Base-by-base conservation (phyloP, 1,140 invertebrate species). In the Nilaparvata lugens region DNA sequence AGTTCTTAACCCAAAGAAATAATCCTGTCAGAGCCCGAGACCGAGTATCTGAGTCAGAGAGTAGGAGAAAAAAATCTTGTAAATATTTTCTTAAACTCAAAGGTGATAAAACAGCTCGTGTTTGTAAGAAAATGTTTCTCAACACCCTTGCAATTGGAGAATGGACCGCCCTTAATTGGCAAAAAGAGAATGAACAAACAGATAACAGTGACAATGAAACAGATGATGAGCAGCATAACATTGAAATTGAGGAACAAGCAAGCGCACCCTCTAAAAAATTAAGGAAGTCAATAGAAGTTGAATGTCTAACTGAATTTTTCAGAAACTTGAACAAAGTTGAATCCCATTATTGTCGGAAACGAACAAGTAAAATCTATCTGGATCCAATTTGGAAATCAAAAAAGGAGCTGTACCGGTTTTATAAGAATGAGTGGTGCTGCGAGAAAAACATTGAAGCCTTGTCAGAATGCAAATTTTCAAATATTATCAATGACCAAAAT, bases 401-500 rank as follows among this genome's bases (percentile, higher is more conserved):
- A 28, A 24, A 28, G 38, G 48, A 60, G n/a, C 45, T 60, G 31
- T 60, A 24, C 28, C 14, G n/a, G 58, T 60, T 60, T 35, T 60
- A 60, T 52, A 31, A 52, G 48, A 60, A 52, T 16, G 58, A 60
- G 18, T 60, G 58, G 58, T 60, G 58, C 28, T 14, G 9, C 5
- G 13, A 52, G 38, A 52, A 64, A 48, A 55, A 64, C 25, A 7
- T 52, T 18, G 56, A 31, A 35, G 40, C 59, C 13, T 24, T 58
- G 18, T 56, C 55, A 43, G 40, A 53, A 52, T 53, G 19, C 14
- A 28, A 18, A 16, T 55, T 64, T 40, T 14, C 31, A 31, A 19
- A 69, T 57, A 19, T 67, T 56, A 64, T 70, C 58, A 60, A 66
- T 25, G 66, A 69, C 61, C 58, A 62, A 24, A 72, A 71, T 61